phyloP scores from a whole-genome alignment of 1,140 invertebrate species.

The Medauroidea extradentata region DNA sequence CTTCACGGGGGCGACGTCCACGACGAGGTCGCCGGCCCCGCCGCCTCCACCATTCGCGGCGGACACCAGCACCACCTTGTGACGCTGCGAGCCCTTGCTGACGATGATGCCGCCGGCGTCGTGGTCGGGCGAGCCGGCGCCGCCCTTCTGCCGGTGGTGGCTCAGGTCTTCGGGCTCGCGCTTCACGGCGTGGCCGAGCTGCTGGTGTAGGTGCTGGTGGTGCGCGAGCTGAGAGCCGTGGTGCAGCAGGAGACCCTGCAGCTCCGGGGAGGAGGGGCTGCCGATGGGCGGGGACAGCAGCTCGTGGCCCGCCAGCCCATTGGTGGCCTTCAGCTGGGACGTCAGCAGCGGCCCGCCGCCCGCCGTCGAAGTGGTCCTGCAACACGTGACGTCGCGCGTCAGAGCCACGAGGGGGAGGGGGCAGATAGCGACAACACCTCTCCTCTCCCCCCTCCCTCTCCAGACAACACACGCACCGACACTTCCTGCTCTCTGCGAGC shows the following conservation, averaged over 20 bases:
- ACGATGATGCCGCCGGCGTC: neutral
- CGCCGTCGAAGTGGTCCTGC: slow-evolving; percentile 40
- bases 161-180: slow-evolving; percentile 62
- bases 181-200: slow-evolving; percentile 50
- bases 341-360: slow-evolving; percentile 33
- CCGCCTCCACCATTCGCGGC: slow-evolving; percentile 24
- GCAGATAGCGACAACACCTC: neutral
- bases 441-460: neutral
- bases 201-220: slow-evolving; percentile 36
- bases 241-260: slow-evolving; percentile 59
- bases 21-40: slow-evolving; percentile 39
- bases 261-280: slow-evolving; percentile 45
- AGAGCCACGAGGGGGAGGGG: neutral
- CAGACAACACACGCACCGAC: too few species aligned
- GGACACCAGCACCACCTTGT: slow-evolving; percentile 44
- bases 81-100: slow-evolving; percentile 22
- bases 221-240: slow-evolving; percentile 41
- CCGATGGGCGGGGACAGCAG: slow-evolving; percentile 20
- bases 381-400: slow-evolving; percentile 18
- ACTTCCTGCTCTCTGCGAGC: too few species aligned
- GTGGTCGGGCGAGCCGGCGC: slow-evolving; percentile 16
- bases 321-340: slow-evolving; percentile 48
- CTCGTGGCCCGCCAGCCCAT: slow-evolving; percentile 53
- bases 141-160: slow-evolving; percentile 38
- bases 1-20: slow-evolving; percentile 47